phyloP scores from a whole-genome alignment of 2,113 vertebrate species.

The Notothenia rossii region DNA sequence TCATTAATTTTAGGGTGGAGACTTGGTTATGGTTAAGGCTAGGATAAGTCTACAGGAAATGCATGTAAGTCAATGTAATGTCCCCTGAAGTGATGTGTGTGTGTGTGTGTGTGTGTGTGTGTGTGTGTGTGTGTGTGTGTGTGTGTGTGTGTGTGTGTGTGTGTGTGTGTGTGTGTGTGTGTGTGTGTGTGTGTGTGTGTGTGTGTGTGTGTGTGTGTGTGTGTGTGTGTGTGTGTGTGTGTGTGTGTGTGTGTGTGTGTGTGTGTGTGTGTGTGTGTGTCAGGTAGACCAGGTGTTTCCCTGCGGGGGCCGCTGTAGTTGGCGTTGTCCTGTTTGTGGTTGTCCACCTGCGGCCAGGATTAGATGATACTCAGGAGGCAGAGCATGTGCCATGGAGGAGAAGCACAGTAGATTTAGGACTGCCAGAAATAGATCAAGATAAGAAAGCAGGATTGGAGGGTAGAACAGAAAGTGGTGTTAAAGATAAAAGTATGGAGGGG shows the following conservation, averaged over 20 bases:
- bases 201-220: neutral
- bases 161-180: slow-evolving; percentile 4
- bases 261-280: neutral
- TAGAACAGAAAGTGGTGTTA: neutral
- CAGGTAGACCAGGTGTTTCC: slow-evolving; percentile 19
- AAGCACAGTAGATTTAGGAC: neutral
- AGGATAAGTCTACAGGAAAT: too few relatives aligned
- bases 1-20: too few relatives aligned
- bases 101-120: too few relatives aligned
- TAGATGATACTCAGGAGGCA: slow-evolving; percentile 6
- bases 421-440: neutral
- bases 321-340: slow-evolving; percentile 16
- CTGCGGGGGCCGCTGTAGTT: neutral
- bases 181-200: slow-evolving; percentile 8
- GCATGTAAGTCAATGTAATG: too few relatives aligned
- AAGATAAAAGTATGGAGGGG: neutral
- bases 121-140: slow-evolving; percentile 2
- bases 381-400: neutral
- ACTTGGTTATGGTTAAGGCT: too few relatives aligned
- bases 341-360: slow-evolving; percentile 30
- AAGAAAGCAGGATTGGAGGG: neutral
- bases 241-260: too few relatives aligned
- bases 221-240: neutral
- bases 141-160: neutral
- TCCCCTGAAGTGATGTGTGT: neutral